Conservation (phyloP, 2,888 invertebrate genomes). For the Pandemis corylana region DNA sequence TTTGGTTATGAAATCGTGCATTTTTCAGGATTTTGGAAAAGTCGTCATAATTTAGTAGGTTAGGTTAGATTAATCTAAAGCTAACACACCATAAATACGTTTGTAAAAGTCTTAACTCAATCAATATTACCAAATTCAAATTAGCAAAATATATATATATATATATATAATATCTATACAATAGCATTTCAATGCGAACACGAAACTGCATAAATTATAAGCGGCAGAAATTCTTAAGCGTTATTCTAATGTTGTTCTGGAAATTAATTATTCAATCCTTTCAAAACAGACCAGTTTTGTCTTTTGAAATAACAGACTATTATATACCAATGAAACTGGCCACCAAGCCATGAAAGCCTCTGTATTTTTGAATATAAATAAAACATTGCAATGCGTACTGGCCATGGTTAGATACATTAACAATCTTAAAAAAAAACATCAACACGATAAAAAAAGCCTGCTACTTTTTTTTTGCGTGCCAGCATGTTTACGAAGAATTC, state of each 20-base stretch:
- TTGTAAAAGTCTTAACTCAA: background rate
- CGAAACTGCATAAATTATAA: constrained; percentile 16
- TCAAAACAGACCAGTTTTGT: constrained; percentile 1
- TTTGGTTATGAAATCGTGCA: no score
- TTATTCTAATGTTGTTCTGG: background rate
- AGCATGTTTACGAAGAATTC: background rate
- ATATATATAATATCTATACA: background rate
- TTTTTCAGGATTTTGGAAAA: no score
- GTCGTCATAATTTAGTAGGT: no score
- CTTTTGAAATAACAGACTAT: background rate
- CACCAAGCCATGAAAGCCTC: background rate
- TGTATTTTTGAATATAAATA: background rate
- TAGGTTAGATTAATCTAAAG: no score
- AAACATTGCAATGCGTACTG: background rate
- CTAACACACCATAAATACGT: no score
- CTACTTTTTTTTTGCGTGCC: background rate
- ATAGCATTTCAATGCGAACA: constrained; percentile 6
- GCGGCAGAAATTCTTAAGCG: background rate
- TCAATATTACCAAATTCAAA: background rate
- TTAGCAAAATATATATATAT: background rate
- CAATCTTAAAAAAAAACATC: background rate
- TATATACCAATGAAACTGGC: background rate
- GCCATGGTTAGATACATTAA: background rate
- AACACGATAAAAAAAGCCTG: background rate
- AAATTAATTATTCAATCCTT: constrained; percentile 16